Evolutionary conservation across 2,888 invertebrate species (phyloP).

Genomic region (Eueremaeus valkanovi): DNA sequence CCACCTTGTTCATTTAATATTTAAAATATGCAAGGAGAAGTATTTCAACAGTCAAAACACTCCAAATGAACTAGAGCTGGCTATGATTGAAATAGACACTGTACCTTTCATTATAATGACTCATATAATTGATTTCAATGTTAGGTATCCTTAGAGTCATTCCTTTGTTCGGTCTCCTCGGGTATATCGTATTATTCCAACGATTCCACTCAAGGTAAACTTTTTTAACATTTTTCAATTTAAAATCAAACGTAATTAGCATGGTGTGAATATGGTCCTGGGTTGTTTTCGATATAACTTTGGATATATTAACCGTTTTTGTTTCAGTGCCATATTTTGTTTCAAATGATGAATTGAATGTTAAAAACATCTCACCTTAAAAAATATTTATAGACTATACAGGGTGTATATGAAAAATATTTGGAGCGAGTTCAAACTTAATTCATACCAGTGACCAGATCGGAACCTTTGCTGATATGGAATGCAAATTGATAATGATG

Average conservation of each 20-base stretch:
- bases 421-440: no score
- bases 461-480: neutral
- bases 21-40: no score
- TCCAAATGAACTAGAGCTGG: no score
- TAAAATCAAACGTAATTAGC: neutral
- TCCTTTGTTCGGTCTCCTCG: neutral
- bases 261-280: neutral
- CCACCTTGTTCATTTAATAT: no score
- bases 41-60: no score
- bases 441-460: neutral
- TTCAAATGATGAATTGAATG: no score
- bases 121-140: conserved; percentile 17
- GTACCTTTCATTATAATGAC: neutral
- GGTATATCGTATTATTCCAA: neutral
- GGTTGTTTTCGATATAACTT: neutral
- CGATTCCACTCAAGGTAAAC: neutral
- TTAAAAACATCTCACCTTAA: no score
- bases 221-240: neutral
- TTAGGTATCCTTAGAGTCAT: neutral
- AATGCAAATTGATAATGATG: neutral
- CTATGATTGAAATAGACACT: neutral
- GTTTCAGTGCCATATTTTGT: neutral
- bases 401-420: no score
- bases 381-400: no score
- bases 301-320: neutral